Percentiles rank a stretch among this genome's conserved stretches.
Evolutionary conservation across 35 echinoderm and acorn worm species (phyloP).

Genomic region (Antedon bifida): DNA sequence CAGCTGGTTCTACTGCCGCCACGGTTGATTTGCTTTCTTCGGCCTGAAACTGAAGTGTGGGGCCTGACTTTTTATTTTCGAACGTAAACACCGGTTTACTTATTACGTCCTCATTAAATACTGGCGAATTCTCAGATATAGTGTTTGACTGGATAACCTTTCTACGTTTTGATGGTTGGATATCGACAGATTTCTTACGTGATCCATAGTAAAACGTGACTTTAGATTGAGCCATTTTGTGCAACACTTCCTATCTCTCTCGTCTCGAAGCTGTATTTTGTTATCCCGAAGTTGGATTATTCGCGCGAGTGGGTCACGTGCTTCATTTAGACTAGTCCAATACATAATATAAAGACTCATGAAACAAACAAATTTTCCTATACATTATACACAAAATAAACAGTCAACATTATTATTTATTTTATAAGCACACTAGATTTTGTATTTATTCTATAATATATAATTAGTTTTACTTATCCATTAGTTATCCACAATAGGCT

Average conservation of each 20-base stretch:
- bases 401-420: no score
- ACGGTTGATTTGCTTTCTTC: background rate
- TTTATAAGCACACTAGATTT: no score
- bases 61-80: background rate
- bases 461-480: no score
- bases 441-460: no score
- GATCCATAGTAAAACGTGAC: slow-evolving; percentile 30
- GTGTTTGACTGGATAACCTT: slow-evolving; percentile 14
- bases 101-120: background rate
- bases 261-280: background rate
- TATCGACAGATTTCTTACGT: slow-evolving; percentile 8
- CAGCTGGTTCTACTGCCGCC: background rate
- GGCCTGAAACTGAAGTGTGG: background rate
- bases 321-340: background rate
- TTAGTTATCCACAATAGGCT: no score
- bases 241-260: background rate
- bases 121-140: background rate
- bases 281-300: background rate
- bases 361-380: no score
- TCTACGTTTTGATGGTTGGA: slow-evolving; percentile 17
- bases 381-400: no score
- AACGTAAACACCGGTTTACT: background rate
- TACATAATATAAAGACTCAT: background rate
- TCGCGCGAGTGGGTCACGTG: background rate
- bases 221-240: slow-evolving; percentile 28